phyloP scores from a whole-genome alignment of 1,140 invertebrate genomes.

The Idris sp. region DNA sequence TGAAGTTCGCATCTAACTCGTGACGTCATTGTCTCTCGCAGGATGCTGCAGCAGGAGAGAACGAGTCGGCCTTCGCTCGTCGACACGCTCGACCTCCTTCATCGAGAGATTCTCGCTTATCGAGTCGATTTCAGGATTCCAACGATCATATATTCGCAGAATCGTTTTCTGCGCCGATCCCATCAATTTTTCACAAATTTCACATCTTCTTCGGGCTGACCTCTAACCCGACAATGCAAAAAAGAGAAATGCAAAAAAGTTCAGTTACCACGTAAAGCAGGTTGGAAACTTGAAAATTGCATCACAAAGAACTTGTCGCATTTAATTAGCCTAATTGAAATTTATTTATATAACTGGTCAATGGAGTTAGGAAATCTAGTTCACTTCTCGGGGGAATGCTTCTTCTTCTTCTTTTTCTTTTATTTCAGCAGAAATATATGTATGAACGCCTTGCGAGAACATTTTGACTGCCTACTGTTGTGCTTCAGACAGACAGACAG shows the following conservation, averaged over 20 bases:
- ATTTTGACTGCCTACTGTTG: conserved; percentile 32
- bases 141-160: conserved; percentile 42
- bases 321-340: conserved; percentile 9
- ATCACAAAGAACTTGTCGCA: conserved; percentile 1
- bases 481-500: conserved; percentile 6
- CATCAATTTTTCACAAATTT: conserved; percentile 11
- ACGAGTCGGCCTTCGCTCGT: conserved; percentile 54
- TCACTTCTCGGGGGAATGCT: too few species aligned
- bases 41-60: conserved; percentile 31
- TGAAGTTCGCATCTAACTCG: background rate
- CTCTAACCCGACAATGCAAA: background rate
- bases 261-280: too few species aligned
- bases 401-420: too few species aligned
- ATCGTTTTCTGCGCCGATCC: conserved; percentile 10
- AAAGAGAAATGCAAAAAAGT: too few species aligned
- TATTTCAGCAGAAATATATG: conserved; percentile 16
- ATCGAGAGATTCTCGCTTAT: conserved; percentile 54
- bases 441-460: conserved; percentile 13
- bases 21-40: background rate
- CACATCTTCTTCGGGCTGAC: background rate
- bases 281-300: background rate
- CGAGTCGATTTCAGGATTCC: conserved; percentile 51
- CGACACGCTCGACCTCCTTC: conserved; percentile 59
- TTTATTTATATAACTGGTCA: too few species aligned
- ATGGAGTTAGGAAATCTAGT: too few species aligned